Conservation (phyloP, 2,888 invertebrate genomes). For the Chironomus riparius region DNA sequence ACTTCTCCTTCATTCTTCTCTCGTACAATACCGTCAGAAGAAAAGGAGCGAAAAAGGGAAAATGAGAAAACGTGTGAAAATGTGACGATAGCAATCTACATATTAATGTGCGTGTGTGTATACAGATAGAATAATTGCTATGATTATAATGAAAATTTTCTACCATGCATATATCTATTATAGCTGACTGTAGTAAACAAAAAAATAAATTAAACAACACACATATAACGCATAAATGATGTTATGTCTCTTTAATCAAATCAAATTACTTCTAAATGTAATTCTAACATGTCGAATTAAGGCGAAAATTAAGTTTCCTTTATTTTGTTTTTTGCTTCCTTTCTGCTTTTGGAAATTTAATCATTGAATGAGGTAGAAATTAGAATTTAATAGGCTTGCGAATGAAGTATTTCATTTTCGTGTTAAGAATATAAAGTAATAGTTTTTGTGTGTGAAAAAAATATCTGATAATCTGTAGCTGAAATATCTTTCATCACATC, state of each 20-base stretch:
- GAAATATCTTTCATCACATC: too few species aligned
- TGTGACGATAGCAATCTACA: constrained; percentile 1
- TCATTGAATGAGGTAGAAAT: neutral
- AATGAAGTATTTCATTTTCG: too few species aligned
- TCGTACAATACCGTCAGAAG: neutral
- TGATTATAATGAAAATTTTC: neutral
- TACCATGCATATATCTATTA: neutral
- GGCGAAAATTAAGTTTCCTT: neutral
- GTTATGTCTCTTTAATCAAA: neutral
- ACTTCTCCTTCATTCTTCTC: neutral
- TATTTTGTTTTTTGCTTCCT: too few species aligned
- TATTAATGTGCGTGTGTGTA: neutral
- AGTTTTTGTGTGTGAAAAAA: too few species aligned
- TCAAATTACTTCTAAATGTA: neutral
- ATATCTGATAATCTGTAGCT: too few species aligned
- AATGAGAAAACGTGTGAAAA: neutral
- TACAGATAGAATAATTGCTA: neutral
- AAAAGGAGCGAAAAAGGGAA: neutral
- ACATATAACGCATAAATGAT: neutral
- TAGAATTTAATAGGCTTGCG: neutral
- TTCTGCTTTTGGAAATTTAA: too few species aligned
- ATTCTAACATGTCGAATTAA: neutral
- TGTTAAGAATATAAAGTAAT: too few species aligned
- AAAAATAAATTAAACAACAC: neutral
- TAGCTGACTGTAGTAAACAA: too few species aligned